Evolutionary conservation across 2,797 vertebrate species (phyloP).

Genomic region (Pseudochromis fuscus): DNA sequence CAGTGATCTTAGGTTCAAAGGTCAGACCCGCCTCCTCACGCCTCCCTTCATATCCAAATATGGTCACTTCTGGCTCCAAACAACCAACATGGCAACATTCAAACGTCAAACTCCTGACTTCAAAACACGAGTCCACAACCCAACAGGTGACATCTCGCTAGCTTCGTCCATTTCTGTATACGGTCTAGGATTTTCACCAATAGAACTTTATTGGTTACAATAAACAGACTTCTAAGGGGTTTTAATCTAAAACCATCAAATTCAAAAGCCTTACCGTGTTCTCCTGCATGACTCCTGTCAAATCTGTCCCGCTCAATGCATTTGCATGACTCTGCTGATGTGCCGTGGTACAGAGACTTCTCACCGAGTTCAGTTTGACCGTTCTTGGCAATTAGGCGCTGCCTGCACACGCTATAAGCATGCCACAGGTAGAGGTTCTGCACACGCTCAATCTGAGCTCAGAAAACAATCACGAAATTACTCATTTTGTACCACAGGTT

Average conservation of each 20-base stretch:
- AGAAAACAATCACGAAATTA: background rate
- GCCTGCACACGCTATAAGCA: slow-evolving; percentile 43
- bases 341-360: slow-evolving; percentile 75
- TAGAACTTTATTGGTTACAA: no score
- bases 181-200: no score
- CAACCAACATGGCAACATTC: no score
- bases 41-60: no score
- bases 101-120: no score
- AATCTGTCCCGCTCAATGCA: slow-evolving; percentile 74
- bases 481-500: background rate
- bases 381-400: slow-evolving; percentile 72
- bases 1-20: no score
- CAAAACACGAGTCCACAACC: no score
- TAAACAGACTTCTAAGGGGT: no score
- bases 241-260: background rate
- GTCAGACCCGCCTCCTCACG: no score
- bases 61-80: no score
- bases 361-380: slow-evolving; percentile 53
- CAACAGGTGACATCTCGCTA: no score
- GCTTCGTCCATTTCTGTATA: no score
- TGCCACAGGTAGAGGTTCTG: slow-evolving; percentile 73
- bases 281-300: slow-evolving; percentile 63
- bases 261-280: slow-evolving; percentile 48
- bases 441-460: slow-evolving; percentile 78
- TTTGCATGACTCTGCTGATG: slow-evolving; percentile 37